A percentile compares a stretch with the other conserved stretches of the same genome.
These are phyloP conservation scores for Sesia apiformis DNA, from an alignment of 2,888 invertebrate genomes.

Conservation along the genomic window DNA sequence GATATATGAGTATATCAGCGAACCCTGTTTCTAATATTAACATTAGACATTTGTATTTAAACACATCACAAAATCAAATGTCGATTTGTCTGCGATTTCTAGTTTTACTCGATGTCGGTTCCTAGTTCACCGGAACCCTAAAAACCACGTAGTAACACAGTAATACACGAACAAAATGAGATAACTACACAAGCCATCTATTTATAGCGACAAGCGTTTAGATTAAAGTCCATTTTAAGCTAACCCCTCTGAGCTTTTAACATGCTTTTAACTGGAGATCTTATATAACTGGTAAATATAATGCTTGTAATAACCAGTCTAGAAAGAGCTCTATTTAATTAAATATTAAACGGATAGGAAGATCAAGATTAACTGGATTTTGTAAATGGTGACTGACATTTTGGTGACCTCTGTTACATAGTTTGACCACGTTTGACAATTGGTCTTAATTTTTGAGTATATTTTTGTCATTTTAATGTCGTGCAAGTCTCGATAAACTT, in stretches of 20 bases:
- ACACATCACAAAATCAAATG: too few relatives aligned
- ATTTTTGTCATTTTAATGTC: not conserved
- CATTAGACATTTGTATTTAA: too few relatives aligned
- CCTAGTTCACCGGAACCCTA: not conserved
- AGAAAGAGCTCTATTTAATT: not conserved
- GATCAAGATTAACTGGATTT: not conserved
- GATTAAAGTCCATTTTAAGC: constrained; percentile 3
- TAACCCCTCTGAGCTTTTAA: not conserved
- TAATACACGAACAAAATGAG: constrained; percentile 3
- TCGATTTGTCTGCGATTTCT: too few relatives aligned
- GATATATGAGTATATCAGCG: too few relatives aligned
- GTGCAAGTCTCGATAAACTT: not conserved
- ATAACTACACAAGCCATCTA: constrained; percentile 5
- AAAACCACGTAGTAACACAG: not conserved
- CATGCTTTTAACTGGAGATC: not conserved
- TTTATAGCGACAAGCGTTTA: constrained; percentile 2
- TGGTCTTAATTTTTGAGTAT: not conserved
- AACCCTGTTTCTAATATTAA: too few relatives aligned
- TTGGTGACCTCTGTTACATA: not conserved
- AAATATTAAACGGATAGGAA: not conserved
- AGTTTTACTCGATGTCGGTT: too few relatives aligned
- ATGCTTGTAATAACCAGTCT: not conserved
- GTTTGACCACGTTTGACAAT: not conserved
- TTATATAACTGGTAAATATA: not conserved
- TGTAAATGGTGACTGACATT: not conserved